These are phyloP conservation scores for Cherax quadricarinatus DNA, from an alignment of 1,140 invertebrate genomes.

Conservation along the genomic window DNA sequence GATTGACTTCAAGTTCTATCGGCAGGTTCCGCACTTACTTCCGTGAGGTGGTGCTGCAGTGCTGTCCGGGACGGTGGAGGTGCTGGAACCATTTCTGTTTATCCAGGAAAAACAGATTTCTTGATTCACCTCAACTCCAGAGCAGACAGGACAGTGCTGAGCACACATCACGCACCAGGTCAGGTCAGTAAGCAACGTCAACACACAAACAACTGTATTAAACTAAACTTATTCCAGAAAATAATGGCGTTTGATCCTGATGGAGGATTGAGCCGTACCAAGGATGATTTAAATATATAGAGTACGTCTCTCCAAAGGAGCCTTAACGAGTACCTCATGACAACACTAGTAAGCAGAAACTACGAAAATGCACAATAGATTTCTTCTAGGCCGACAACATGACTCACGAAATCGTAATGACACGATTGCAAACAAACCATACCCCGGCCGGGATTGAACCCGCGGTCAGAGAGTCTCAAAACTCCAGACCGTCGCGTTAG, in stretches of 20 bases:
- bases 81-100: constrained; percentile 29
- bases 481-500: too few relatives aligned
- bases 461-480: too few relatives aligned
- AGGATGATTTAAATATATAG: background rate
- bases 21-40: constrained; percentile 41
- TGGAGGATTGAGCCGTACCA: background rate
- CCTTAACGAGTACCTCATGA: background rate
- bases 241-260: background rate
- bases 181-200: constrained; percentile 9
- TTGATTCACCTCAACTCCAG: constrained; percentile 21
- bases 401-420: too few relatives aligned
- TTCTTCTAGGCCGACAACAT: background rate
- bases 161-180: constrained; percentile 31
- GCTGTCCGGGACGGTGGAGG: constrained; percentile 8
- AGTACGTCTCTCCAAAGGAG: background rate
- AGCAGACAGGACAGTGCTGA: constrained; percentile 25
- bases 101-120: background rate
- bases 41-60: constrained; percentile 49
- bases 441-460: too few relatives aligned
- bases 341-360: background rate
- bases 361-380: background rate
- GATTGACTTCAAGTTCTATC: background rate
- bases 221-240: background rate
- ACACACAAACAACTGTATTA: too few relatives aligned
- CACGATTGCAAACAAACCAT: too few relatives aligned